Evolutionary conservation across 30 jellyfish, hydroid and myxozoan genomes (phyloP).

Genomic region (Sanderia malayensis): DNA sequence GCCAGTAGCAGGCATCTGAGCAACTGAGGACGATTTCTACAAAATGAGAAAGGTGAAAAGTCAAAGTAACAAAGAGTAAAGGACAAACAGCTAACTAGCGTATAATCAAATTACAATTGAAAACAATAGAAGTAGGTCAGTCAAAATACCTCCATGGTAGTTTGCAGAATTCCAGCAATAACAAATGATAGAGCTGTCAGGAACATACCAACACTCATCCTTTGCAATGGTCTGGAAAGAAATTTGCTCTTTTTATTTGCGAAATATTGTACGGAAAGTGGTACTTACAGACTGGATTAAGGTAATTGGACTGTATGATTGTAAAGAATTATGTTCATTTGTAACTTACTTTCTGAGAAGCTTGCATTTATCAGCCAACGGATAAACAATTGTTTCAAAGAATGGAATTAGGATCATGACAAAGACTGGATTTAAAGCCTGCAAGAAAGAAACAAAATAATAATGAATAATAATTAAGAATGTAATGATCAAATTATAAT

Average conservation of each 20-base stretch:
- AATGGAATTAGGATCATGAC: conserved; percentile 98
- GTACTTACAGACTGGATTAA: too few relatives aligned
- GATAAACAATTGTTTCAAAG: conserved; percentile 89
- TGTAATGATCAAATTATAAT: neutral
- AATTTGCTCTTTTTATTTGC: too few relatives aligned
- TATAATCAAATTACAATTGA: too few relatives aligned
- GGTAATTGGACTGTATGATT: too few relatives aligned
- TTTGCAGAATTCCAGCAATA: conserved; percentile 90
- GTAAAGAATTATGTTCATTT: neutral
- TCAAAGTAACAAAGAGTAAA: too few relatives aligned
- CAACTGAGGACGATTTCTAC: conserved; percentile 88
- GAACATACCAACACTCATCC: conserved; percentile 97
- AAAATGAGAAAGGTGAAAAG: conserved; percentile 8
- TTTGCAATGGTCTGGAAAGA: conserved; percentile 82
- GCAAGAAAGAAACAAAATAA: conserved; percentile 24
- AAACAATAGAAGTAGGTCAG: too few relatives aligned
- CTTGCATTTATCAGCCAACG: conserved; percentile 78
- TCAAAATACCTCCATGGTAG: conserved; percentile 98
- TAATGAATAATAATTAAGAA: too few relatives aligned
- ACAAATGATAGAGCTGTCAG: conserved; percentile 95
- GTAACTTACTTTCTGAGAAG: conserved; percentile 69
- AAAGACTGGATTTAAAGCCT: conserved; percentile 99
- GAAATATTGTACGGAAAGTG: too few relatives aligned
- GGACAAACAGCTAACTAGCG: too few relatives aligned
- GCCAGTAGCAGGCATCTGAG: conserved; percentile 98